Conservation (phyloP, 2,797 vertebrate genomes). For the Labroides dimidiatus region DNA sequence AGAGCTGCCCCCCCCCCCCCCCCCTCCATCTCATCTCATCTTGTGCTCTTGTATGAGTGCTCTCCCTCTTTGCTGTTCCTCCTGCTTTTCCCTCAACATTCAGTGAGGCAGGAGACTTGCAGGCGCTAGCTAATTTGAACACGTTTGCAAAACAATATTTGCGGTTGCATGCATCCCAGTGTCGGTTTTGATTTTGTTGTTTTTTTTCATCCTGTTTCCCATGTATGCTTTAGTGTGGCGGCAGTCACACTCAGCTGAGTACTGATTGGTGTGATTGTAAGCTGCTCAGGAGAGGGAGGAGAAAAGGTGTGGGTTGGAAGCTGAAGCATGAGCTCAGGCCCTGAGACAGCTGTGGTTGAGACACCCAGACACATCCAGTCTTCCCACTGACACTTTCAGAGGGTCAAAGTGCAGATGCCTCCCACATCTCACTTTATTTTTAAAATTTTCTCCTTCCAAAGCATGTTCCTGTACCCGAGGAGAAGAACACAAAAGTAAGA, state of each 20-base stretch:
- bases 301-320: slow-evolving; percentile 31
- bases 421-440: slow-evolving; percentile 28
- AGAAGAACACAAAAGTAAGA: slow-evolving; percentile 29
- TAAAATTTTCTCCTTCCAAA: slow-evolving; percentile 21
- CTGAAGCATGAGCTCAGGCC: slow-evolving; percentile 3
- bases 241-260: slow-evolving; percentile 63
- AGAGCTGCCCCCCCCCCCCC: slow-evolving; percentile 39
- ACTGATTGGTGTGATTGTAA: slow-evolving; percentile 65
- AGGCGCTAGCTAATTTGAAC: slow-evolving; percentile 82
- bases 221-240: slow-evolving; percentile 60
- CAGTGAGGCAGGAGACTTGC: slow-evolving; percentile 82
- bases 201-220: slow-evolving; percentile 66
- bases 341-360: slow-evolving; percentile 38
- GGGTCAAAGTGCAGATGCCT: slow-evolving; percentile 43
- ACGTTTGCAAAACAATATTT: slow-evolving; percentile 80
- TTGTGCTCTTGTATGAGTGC: slow-evolving; percentile 40
- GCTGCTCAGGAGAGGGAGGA: slow-evolving; percentile 24
- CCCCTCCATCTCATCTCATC: slow-evolving; percentile 56
- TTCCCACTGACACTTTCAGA: slow-evolving; percentile 33
- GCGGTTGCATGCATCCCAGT: slow-evolving; percentile 67
- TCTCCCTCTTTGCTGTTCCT: slow-evolving; percentile 40
- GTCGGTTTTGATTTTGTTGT: slow-evolving; percentile 76
- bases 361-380: slow-evolving; percentile 17
- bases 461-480: slow-evolving; percentile 11
- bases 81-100: slow-evolving; percentile 54